phyloP scores from a whole-genome alignment of 2,797 vertebrate genomes.

The Phrynocephalus forsythii region DNA sequence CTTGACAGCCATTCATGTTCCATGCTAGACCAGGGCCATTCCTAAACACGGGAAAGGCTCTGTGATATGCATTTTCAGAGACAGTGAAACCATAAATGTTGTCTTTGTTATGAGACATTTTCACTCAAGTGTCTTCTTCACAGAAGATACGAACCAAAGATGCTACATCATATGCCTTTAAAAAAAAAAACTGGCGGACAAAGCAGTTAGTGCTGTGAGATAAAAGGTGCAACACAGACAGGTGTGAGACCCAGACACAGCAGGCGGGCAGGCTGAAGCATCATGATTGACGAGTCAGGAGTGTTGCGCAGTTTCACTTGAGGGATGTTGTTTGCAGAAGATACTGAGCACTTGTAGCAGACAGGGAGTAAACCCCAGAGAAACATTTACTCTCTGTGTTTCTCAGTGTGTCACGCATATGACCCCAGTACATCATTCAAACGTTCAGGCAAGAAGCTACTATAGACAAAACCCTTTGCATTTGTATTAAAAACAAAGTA shows the following conservation, averaged over 20 bases:
- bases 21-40: no score
- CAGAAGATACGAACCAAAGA: conserved; percentile 19
- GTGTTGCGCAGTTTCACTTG: neutral
- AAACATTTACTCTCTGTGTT: neutral
- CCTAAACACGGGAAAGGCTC: conserved; percentile 1
- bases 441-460: neutral
- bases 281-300: conserved; percentile 11
- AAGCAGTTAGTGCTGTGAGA: conserved; percentile 16
- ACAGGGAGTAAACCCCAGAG: conserved; percentile 4
- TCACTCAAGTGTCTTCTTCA: neutral
- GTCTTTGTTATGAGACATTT: neutral
- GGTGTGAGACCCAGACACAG: conserved; percentile 9
- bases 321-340: neutral
- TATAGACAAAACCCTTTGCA: neutral
- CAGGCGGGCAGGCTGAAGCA: conserved; percentile 31
- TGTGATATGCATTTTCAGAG: neutral
- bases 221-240: conserved; percentile 1
- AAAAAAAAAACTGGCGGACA: neutral
- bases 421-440: neutral
- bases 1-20: neutral
- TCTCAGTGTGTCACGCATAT: conserved; percentile 6
- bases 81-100: neutral
- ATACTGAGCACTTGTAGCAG: neutral
- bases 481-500: conserved; percentile 12
- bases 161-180: conserved; percentile 5